Conservation (phyloP, 1,140 invertebrate species). For the Sminthurides bifidus region DNA sequence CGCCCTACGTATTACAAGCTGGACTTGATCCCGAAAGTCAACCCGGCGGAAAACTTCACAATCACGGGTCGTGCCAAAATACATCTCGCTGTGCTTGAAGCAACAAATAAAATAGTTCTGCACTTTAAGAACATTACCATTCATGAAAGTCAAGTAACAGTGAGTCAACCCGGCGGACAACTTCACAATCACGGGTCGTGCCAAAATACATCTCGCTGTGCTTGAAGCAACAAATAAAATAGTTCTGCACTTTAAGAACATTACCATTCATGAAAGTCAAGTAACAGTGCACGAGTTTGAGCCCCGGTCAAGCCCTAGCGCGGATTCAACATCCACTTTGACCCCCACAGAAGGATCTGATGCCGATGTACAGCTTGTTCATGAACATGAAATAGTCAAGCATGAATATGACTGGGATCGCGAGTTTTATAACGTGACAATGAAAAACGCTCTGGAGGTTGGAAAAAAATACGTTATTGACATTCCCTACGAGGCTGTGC, state of each 20-base stretch:
- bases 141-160: conserved; percentile 40
- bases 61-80: conserved; percentile 60
- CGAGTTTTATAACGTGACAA: conserved; percentile 16
- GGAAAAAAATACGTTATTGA: conserved; percentile 11
- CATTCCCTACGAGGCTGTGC: conserved; percentile 8
- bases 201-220: too few relatives aligned
- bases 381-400: neutral
- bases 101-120: conserved; percentile 59
- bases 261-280: too few relatives aligned
- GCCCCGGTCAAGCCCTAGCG: too few relatives aligned
- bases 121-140: conserved; percentile 58
- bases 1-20: conserved; percentile 55
- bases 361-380: too few relatives aligned
- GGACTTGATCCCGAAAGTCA: conserved; percentile 53
- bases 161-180: conserved; percentile 32
- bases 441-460: conserved; percentile 3
- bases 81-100: conserved; percentile 48
- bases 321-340: too few relatives aligned
- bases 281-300: too few relatives aligned
- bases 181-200: too few relatives aligned
- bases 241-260: too few relatives aligned
- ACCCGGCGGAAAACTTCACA: conserved; percentile 54
- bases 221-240: too few relatives aligned
- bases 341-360: too few relatives aligned
- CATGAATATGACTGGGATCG: conserved; percentile 14